Evolutionary conservation across 2,113 vertebrate species (phyloP).

Genomic region (Todiramphus chloris): DNA sequence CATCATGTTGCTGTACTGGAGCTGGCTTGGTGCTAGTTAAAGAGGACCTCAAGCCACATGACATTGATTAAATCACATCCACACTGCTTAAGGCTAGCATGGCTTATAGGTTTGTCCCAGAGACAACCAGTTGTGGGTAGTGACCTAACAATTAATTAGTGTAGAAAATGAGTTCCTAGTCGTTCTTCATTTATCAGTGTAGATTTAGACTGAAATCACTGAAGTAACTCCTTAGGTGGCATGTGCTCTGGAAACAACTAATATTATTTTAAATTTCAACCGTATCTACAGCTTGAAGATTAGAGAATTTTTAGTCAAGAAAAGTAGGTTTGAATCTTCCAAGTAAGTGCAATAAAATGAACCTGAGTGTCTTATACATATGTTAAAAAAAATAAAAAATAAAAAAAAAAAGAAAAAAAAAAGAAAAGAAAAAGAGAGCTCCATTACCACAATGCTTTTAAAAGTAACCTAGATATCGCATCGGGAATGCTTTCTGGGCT

Average conservation of each 20-base stretch:
- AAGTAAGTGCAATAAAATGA: neutral
- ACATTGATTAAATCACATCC: neutral
- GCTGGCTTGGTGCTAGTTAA: neutral
- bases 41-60: neutral
- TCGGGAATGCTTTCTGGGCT: neutral
- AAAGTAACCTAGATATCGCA: neutral
- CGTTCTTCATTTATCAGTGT: neutral
- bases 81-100: neutral
- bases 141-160: neutral
- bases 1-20: neutral
- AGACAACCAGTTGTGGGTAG: neutral
- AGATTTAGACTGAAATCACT: neutral
- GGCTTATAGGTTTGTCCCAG: neutral
- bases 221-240: neutral
- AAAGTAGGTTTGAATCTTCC: neutral
- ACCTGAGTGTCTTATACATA: neutral
- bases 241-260: neutral
- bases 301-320: neutral
- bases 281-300: neutral
- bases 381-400: neutral
- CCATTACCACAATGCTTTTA: neutral
- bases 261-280: neutral
- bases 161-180: neutral
- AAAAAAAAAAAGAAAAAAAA: neutral
- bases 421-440: neutral